A percentile compares a stretch with the other conserved stretches of the same genome.
These are phyloP conservation scores for Macrotrachela quadricornifera DNA, from an alignment of 1,140 invertebrate species.

Conservation along the genomic window DNA sequence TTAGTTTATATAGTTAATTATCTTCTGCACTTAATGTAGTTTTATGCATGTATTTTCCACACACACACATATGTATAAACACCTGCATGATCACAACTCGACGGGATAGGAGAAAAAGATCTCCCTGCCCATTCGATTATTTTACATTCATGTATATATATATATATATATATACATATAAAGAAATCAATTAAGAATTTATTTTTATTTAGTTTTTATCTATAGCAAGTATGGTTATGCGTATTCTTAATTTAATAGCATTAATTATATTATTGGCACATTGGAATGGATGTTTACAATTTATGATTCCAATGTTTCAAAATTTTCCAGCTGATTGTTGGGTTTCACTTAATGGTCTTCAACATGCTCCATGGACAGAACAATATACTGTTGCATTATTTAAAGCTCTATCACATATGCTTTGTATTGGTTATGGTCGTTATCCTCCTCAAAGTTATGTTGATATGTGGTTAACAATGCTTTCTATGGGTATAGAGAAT, in stretches of 20 bases:
- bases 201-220: slow-evolving; percentile 50
- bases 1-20: too few species aligned
- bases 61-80: too few species aligned
- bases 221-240: slow-evolving; percentile 94
- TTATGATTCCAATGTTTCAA: slow-evolving; percentile 91
- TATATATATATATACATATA: too few species aligned
- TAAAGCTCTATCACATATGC: slow-evolving; percentile 96
- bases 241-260: slow-evolving; percentile 96
- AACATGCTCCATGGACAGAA: background rate
- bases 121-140: too few species aligned
- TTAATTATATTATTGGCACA: slow-evolving; percentile 89
- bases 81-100: too few species aligned
- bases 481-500: slow-evolving; percentile 48
- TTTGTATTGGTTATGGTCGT: slow-evolving; percentile 64
- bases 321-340: slow-evolving; percentile 91
- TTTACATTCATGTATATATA: too few species aligned
- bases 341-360: slow-evolving; percentile 68
- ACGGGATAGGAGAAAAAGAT: too few species aligned
- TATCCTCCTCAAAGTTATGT: slow-evolving; percentile 90
- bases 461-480: slow-evolving; percentile 94
- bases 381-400: slow-evolving; percentile 40
- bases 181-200: background rate
- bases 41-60: too few species aligned
- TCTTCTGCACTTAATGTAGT: too few species aligned
- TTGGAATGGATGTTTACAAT: slow-evolving; percentile 47